Base-by-base conservation (phyloP, 2,888 invertebrate genomes). In the Drosophila greeni region DNA sequence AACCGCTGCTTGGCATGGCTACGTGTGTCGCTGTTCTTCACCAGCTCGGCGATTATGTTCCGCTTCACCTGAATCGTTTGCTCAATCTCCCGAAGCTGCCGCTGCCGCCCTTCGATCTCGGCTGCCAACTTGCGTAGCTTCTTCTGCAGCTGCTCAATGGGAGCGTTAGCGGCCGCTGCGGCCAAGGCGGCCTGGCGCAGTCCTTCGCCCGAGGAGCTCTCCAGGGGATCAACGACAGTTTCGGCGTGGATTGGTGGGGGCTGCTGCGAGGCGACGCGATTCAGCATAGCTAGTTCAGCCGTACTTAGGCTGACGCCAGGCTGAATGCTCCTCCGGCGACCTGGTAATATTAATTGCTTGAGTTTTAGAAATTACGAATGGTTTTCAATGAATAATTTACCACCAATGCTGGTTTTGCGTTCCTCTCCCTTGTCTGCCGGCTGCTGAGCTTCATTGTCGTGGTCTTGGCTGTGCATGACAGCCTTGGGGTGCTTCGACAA, bases 61-160 rank as follows among this genome's bases (percentile, higher is more conserved):
- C 95, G 93, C 87, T 95, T 95, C 1, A 93, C 91, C 80, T 92
- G 91, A 77, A 95, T 93, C 1, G 92, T 92, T 53, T 91, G 89
- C 66, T 92, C 91, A 24, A 95, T 88, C 86, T 95, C 94, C 74
- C 92, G 92, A 5, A 95, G 90, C 85, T 94, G 93, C 70, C 92
- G 91, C 76, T 94, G 92, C 36, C 92, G 92, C 18, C 91, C 91
- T 60, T 92, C 92, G 48, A 94, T 91, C 86, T 94, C 93, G 0
- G 87, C 86, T 2, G 80, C 73, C 14, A 89, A 59, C 70, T 88
- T 88, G 0, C 88, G 86, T 55, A 89, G 70, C 64, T 88, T 88
- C 59, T 87, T 87, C 49, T 88, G 87, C 51, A 87, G 62, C 23
- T 76, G 83, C 45, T 89, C 88, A 14, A 86, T 52, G 14, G 88